Evolutionary conservation across 2,113 vertebrate species (phyloP), one percentile per base, ranked within the genome.

Genomic region (Urocynchramus pylzowi): DNA sequence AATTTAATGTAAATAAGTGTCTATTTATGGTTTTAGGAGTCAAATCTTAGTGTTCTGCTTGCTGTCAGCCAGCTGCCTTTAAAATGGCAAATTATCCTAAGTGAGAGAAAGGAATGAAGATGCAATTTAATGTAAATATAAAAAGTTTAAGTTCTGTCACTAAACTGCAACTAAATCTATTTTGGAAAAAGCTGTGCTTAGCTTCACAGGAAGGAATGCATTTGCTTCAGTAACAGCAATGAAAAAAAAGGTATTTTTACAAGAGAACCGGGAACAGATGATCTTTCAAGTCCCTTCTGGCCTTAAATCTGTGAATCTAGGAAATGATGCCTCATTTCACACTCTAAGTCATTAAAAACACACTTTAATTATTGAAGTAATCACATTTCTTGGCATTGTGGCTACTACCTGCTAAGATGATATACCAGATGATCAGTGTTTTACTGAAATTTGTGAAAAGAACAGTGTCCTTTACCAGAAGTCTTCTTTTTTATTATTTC

Each of bases 381-480:
- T 93, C 90, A 75, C 68, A 78, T 94, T 96, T 96, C 90, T 95
- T 95, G 83, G 89, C 96, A 96, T 93, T 52, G 64, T 84, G 73
- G 42, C 89, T 90, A 49, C 83, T 91, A 16, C 87, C 88, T 88
- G 83, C 90, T 94, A 49, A 80, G 90, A 76, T 88, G 82, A 88
- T 85, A 92, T 85, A 82, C n/a, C 61, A 92, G 27, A 85, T 69
- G 30, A 92, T 94, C 52, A 45, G 77, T 65, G 31, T 81, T 93
- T 96, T 96, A 93, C 90, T 70, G 89, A 97, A 93, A 92, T 84
- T 70, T 4, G 23, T 13, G 9, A 84, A 69, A 94, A 84, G 54
- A 96, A 37, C 56, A 50, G 70, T 37, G 54, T 93, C 88, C 67
- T 18, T 92, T 93, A 87, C 93, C 41, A 92, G 88, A 95, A 95